Evolutionary conservation across 2,797 vertebrate species (phyloP), one percentile per base, ranked within the genome.

Genomic region (Mycteria americana): DNA sequence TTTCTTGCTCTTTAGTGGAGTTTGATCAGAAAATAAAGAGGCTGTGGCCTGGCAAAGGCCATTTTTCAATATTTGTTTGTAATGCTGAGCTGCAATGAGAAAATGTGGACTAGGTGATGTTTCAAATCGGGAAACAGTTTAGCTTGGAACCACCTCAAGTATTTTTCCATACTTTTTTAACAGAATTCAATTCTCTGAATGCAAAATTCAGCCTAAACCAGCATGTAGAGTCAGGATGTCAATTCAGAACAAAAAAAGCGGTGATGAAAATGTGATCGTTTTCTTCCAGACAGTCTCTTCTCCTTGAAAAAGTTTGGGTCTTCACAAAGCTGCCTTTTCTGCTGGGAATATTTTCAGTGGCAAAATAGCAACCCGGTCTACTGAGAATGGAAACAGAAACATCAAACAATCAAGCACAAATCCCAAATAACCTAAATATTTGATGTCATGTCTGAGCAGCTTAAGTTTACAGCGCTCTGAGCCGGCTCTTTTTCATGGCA

Each of bases 351-450:
- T 86, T 93, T 93, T 65, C 80, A 73, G 85, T 84, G 83, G 89
- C 80, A 82, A 69, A 96, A 92, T 50, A 95, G 93, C 90, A 95
- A 81, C 46, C 1, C 7, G 51, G 63, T 94, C 96, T 93, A 39
- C 70, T 56, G 95, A 93, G 94, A 96, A 51, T 2, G 39, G 88
- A 89, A 89, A 65, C 50, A 67, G 85, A 91, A 95, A 96, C 94
- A 97, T 96, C 94, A 97, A 97, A 94, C 92, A 88, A 91, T 93
- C 2, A 7, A 95, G 88, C 70, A 1, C 93, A 95, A 93, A 95
- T 95, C 95, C 96, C 95, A 94, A 57, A 95, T 94, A 94, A 92
- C 96, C 91, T 97, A 95, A 97, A 95, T 96, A 96, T 97, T 94
- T 96, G 96, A 95, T 97, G 95, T 85, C 65, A 7, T 62, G 89